Percentiles rank a stretch among this genome's conserved stretches.
Conservation (phyloP, 2,888 invertebrate genomes). For the Pristionchus fissidentatus region DNA sequence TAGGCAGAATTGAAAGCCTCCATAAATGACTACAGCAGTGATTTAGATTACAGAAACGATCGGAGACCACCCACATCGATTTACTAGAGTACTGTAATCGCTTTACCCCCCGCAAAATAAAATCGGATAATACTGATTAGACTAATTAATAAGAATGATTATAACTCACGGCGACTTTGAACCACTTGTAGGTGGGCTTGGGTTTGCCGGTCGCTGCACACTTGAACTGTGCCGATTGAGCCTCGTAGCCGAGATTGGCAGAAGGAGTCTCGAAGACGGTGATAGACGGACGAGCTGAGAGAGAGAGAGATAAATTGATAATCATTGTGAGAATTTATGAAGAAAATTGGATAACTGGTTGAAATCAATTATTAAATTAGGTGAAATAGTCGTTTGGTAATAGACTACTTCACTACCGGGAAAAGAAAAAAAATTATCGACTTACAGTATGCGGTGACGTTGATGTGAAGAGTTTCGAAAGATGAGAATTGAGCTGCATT, state of each 20-base stretch:
- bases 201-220: conserved; percentile 69
- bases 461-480: conserved; percentile 62
- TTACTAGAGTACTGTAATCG: too few species aligned
- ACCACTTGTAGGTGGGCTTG: conserved; percentile 68
- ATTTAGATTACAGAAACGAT: too few species aligned
- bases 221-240: conserved; percentile 63
- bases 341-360: too few species aligned
- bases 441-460: conserved; percentile 66
- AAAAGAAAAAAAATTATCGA: not conserved
- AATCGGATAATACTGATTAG: too few species aligned
- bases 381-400: too few species aligned
- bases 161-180: conserved; percentile 48
- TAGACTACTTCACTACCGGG: too few species aligned
- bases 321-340: too few species aligned
- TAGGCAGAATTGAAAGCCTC: too few species aligned
- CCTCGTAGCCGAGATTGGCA: conserved; percentile 62
- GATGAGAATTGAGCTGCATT: conserved; percentile 67
- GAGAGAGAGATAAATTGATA: conserved; percentile 48
- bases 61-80: too few species aligned
- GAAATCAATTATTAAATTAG: too few species aligned
- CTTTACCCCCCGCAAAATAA: too few species aligned
- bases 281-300: conserved; percentile 63
- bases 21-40: too few species aligned
- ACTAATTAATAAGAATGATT: not conserved
- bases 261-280: conserved; percentile 66